Conservation (phyloP, 2,113 vertebrate species). For the Excalfactoria chinensis region DNA sequence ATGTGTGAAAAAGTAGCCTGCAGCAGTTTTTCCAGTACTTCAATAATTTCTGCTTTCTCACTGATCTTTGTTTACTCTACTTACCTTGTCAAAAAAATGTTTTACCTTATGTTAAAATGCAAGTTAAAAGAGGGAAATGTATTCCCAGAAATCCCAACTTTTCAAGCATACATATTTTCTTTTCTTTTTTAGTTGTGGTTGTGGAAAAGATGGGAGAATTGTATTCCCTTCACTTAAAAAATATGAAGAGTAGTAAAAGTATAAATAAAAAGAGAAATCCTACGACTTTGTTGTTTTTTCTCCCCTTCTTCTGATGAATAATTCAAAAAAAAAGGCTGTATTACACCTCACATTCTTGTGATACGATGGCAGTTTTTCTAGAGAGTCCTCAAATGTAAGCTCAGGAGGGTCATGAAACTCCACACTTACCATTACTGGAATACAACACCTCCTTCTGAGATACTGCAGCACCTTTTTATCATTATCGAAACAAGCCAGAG, state of each 20-base stretch:
- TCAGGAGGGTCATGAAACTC: slow-evolving; percentile 68
- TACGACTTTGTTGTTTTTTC: slow-evolving; percentile 13
- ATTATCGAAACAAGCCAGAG: slow-evolving; percentile 24
- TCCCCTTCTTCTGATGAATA: slow-evolving; percentile 64
- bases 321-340: slow-evolving; percentile 62
- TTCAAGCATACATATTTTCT: slow-evolving; percentile 18
- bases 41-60: slow-evolving; percentile 72
- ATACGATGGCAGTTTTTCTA: slow-evolving; percentile 64
- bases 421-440: slow-evolving; percentile 45
- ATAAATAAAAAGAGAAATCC: slow-evolving; percentile 33
- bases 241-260: slow-evolving; percentile 34
- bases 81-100: slow-evolving; percentile 69
- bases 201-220: slow-evolving; percentile 17
- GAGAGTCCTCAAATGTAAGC: slow-evolving; percentile 61
- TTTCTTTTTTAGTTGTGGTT: slow-evolving; percentile 25
- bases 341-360: slow-evolving; percentile 56
- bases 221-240: slow-evolving; percentile 37
- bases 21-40: slow-evolving; percentile 73
- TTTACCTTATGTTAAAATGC: slow-evolving; percentile 61
- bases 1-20: slow-evolving; percentile 77
- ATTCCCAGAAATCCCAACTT: slow-evolving; percentile 54
- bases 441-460: slow-evolving; percentile 50
- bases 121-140: slow-evolving; percentile 54
- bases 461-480: slow-evolving; percentile 53
- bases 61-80: slow-evolving; percentile 71